Evolutionary conservation across 1,140 invertebrate genomes (phyloP).

Genomic region (Caenorhabditis latens): DNA sequence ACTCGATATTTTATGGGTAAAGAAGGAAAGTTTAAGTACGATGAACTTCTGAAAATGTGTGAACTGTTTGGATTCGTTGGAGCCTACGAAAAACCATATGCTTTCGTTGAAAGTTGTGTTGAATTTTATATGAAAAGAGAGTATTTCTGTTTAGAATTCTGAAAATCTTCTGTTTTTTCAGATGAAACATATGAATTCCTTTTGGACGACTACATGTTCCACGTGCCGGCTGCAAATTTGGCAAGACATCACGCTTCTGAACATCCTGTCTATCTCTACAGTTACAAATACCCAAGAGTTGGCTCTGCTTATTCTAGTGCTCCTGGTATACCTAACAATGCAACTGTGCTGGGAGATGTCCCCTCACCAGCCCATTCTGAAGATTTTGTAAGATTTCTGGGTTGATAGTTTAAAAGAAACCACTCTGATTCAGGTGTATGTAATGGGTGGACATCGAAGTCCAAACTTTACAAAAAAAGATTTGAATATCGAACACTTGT

Average conservation of each 20-base stretch:
- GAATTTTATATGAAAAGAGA: conserved; percentile 12
- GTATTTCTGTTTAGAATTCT: background rate
- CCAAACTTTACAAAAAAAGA: conserved; percentile 1
- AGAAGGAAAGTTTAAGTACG: background rate
- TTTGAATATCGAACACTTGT: conserved; percentile 22
- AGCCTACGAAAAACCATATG: background rate
- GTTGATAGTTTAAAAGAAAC: background rate
- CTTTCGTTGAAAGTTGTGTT: background rate
- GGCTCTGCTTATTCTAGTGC: background rate
- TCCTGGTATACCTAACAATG: background rate
- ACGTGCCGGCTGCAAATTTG: background rate
- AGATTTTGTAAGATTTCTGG: background rate
- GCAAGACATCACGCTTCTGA: background rate
- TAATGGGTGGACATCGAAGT: background rate
- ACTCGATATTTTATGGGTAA: background rate
- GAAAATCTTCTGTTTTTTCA: background rate
- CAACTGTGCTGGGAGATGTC: background rate
- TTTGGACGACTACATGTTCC: background rate
- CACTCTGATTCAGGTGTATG: background rate
- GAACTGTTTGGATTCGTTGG: background rate
- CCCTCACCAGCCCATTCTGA: background rate
- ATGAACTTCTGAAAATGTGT: background rate
- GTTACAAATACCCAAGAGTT: background rate
- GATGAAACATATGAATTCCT: background rate
- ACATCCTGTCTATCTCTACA: background rate